These are phyloP conservation scores for Chlorocebus sabaeus DNA, from an alignment of 2,113 vertebrate genomes.

Conservation along the genomic window DNA sequence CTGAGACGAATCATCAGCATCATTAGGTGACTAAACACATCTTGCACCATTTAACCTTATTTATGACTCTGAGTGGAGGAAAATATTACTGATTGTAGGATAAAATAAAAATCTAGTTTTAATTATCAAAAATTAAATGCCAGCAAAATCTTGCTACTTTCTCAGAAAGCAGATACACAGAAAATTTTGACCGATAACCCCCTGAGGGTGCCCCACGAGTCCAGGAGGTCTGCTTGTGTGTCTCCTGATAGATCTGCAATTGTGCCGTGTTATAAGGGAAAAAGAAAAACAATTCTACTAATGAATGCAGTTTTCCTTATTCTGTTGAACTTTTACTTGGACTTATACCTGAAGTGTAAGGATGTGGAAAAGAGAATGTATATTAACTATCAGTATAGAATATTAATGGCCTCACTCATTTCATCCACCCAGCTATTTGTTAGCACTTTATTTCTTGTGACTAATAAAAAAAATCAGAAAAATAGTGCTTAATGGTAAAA, in stretches of 20 bases:
- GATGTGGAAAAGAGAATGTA: background rate
- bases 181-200: too few relatives aligned
- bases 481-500: background rate
- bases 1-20: background rate
- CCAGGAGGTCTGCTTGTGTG: rapidly evolving
- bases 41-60: background rate
- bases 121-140: background rate
- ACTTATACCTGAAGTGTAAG: background rate
- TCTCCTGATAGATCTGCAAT: background rate
- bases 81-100: background rate
- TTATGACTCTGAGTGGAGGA: background rate
- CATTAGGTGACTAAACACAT: background rate
- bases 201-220: too few relatives aligned
- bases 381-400: background rate
- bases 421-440: background rate
- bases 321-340: too few relatives aligned
- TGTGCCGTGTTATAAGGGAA: background rate
- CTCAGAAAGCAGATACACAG: background rate
- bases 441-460: background rate
- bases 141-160: background rate
- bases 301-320: background rate
- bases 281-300: background rate
- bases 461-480: background rate
- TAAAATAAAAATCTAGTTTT: background rate
- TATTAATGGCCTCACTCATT: background rate